These are phyloP conservation scores for Xanthorhoe designata DNA, from an alignment of 2,888 invertebrate species.

Conservation along the genomic window DNA sequence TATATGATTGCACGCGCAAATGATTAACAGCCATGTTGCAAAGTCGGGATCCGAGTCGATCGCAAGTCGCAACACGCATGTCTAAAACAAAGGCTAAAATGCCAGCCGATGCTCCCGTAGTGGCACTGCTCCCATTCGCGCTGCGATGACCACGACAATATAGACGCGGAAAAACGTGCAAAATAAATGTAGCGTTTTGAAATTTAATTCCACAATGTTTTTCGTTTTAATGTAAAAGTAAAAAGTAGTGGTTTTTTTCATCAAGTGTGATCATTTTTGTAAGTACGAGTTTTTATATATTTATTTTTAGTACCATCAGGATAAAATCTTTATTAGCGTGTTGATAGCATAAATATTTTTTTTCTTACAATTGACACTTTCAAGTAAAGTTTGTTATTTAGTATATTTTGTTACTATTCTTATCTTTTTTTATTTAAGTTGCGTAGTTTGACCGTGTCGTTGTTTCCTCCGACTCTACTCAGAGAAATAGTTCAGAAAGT, in stretches of 20 bases:
- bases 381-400: no score
- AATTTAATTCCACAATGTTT: neutral
- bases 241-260: neutral
- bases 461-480: no score
- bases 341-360: neutral
- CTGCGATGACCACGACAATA: slow-evolving; percentile 53
- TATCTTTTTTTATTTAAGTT: no score
- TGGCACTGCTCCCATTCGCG: slow-evolving; percentile 42
- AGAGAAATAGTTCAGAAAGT: no score
- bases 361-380: no score
- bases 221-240: neutral
- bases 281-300: slow-evolving; percentile 1
- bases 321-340: neutral
- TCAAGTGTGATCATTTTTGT: neutral
- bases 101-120: slow-evolving; percentile 46
- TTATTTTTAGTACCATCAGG: neutral
- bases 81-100: slow-evolving; percentile 52
- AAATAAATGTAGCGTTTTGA: neutral
- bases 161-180: slow-evolving; percentile 39
- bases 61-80: slow-evolving; percentile 67
- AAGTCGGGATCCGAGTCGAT: slow-evolving; percentile 20
- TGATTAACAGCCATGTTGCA: neutral
- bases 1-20: neutral
- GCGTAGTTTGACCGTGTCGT: no score
- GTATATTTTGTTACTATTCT: no score